Base-by-base conservation (phyloP, 2,113 vertebrate species). In the Antigone vipio region DNA sequence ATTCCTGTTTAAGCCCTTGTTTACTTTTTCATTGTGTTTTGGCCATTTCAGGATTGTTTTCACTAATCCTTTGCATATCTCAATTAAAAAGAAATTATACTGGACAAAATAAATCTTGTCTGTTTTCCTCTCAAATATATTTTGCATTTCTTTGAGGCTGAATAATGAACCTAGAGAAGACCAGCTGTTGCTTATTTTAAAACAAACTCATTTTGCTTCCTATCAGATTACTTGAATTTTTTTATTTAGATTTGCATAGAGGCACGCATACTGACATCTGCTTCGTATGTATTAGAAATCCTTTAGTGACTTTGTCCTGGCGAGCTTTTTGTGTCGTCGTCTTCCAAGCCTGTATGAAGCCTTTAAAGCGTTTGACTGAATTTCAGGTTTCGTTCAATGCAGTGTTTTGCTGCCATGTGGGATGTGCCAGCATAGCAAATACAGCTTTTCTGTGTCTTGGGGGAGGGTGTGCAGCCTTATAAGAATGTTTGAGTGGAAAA, bases 131-230 rank as follows among this genome's bases (percentile, higher is more conserved):
- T 53, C 62, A 64, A 15, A 85, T 91, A 50, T 6, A 27, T 73
- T 79, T 81, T 93, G 42, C 26, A 24, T 62, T 92, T 92, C 50
- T 87, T 95, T 44, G 52, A 93, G 55, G 30, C 66, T 75, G 49
- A 95, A 91, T 95, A 92, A 85, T 79, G 56, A 95, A 64, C 40
- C 60, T 75, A 45, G 80, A 91, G 92, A 78, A 4, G 3, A 85
- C 49, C 92, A 95, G 89, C 94, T 97, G 85, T 96, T 96, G 66
- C 91, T 94, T 93, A n/a, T 66, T 63, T 72, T 95, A 52, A 94
- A 93, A 83, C 62, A 86, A 95, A 92, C 74, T 90, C 23, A 83
- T 92, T 89, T 96, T 92, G 74, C 75, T 93, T 91, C 85, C 64
- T 77, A 30, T 96, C 42, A n/a, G 34, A 78, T 90, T 83, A 63